Evolutionary conservation across 2,888 invertebrate species (phyloP).

Genomic region (Nowickia ferox): DNA sequence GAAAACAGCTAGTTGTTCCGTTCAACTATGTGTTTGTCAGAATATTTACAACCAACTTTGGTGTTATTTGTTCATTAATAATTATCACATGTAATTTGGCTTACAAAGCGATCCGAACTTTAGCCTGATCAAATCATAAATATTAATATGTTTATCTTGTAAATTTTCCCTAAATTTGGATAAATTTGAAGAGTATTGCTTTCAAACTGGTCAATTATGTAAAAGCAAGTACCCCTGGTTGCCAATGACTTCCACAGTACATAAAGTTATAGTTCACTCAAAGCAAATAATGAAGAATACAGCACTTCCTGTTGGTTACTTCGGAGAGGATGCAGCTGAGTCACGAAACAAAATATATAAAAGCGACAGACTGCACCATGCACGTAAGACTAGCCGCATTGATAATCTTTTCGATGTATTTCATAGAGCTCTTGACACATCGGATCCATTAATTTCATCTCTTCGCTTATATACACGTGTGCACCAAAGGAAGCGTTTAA

Average conservation of each 20-base stretch:
- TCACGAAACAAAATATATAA: conserved; percentile 58
- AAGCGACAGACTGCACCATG: conserved; percentile 48
- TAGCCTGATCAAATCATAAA: too few species aligned
- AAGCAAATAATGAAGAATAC: conserved; percentile 53
- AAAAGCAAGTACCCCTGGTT: too few species aligned
- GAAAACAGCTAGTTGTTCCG: too few species aligned
- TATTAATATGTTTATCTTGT: too few species aligned
- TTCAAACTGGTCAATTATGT: conserved; percentile 22
- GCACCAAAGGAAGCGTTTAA: conserved; percentile 50
- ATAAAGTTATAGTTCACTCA: conserved; percentile 40
- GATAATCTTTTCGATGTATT: conserved; percentile 54
- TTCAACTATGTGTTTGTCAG: too few species aligned
- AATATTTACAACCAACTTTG: too few species aligned
- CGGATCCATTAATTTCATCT: conserved; percentile 11
- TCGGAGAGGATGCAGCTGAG: conserved; percentile 49
- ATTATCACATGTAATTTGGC: too few species aligned
- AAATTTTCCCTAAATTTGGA: too few species aligned
- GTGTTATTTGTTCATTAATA: too few species aligned
- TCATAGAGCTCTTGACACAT: conserved; percentile 51
- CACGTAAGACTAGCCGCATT: conserved; percentile 48
- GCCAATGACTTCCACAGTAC: too few species aligned
- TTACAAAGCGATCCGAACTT: too few species aligned
- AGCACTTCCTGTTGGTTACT: conserved; percentile 18
- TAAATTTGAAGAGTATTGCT: conserved; percentile 54
- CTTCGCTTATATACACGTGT: background rate